A percentile compares a stretch with the other conserved stretches of the same genome.
Conservation (phyloP, 2,113 vertebrate species). For the Lamprologus speciosus region DNA sequence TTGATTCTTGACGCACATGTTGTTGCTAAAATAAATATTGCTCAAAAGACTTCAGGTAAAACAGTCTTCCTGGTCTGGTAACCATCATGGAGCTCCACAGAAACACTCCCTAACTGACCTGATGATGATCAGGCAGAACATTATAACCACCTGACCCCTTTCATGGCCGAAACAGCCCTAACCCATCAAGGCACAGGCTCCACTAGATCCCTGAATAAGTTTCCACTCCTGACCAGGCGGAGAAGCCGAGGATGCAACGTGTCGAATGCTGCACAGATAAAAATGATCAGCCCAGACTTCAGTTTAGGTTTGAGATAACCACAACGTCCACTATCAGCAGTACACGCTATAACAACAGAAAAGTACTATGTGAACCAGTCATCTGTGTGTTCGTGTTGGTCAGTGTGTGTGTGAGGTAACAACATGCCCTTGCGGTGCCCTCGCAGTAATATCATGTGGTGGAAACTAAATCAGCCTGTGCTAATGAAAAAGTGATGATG, state of each 20-base stretch:
- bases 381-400: not conserved
- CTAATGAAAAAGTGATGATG: slow-evolving; percentile 50
- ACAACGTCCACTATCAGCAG: not conserved
- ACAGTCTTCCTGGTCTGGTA: not conserved
- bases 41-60: not conserved
- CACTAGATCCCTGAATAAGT: not conserved
- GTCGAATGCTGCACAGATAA: not conserved
- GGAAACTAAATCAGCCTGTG: not conserved
- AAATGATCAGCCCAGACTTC: not conserved
- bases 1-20: not conserved
- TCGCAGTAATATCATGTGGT: not conserved
- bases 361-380: not conserved
- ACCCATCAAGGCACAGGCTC: not conserved
- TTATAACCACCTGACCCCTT: not conserved
- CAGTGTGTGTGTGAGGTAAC: not conserved
- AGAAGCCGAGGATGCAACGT: rapidly evolving
- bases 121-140: rapidly evolving
- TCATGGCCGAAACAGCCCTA: not conserved
- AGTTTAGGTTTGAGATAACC: not conserved
- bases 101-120: not conserved
- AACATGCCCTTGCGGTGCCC: slow-evolving; percentile 28
- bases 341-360: not conserved
- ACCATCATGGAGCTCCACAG: not conserved
- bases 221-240: not conserved
- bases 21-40: not conserved